Base-by-base conservation (phyloP, 2,888 invertebrate species). In the Tipula unca region DNA sequence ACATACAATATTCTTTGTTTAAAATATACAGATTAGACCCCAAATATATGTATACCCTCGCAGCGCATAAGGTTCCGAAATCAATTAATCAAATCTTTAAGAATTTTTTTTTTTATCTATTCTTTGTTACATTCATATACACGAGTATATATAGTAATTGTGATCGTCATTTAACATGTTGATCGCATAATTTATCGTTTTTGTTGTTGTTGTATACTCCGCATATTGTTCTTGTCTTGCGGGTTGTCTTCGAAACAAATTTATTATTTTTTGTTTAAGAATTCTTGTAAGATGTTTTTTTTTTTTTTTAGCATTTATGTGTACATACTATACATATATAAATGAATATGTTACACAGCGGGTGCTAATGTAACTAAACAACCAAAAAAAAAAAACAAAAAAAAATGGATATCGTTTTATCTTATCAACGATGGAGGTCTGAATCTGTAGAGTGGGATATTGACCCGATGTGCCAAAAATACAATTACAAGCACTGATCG, bases 361-460 rank as follows among this genome's bases (percentile, higher is more conserved):
- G 86, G 86, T 86, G 86, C 84, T 86, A 86, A 86, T 86, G 86
- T 85, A 85, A 85, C 86, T 84, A 86, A 69, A 86, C 85, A 84
- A 85, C 85, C 48, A 54, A 48, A 84, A 48, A 29, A 39, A 32
- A 32, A 32, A 32, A 32, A n/a, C n/a, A n/a, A 32, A 32, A 32
- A 36, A 36, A 5, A 5, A 69, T 69, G 69, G 25, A 69, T 25
- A 69, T 14, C 69, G 25, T 69, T 69, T 69, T 69, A 25, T 25
- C 69, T 69, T 69, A 69, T 69, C 69, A 69, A 69, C 69, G 25
- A 25, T 69, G 69, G 69, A 69, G 69, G 69, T 69, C 69, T 69
- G 20, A 5, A 69, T 69, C 5, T 69, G 14, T 69, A 17, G 5
- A 25, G 69, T 69, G 69, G 69, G 69, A 69, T 69, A n/a, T 25